Evolutionary conservation across 2,797 vertebrate genomes (phyloP).

Genomic region (Phrynocephalus forsythii): DNA sequence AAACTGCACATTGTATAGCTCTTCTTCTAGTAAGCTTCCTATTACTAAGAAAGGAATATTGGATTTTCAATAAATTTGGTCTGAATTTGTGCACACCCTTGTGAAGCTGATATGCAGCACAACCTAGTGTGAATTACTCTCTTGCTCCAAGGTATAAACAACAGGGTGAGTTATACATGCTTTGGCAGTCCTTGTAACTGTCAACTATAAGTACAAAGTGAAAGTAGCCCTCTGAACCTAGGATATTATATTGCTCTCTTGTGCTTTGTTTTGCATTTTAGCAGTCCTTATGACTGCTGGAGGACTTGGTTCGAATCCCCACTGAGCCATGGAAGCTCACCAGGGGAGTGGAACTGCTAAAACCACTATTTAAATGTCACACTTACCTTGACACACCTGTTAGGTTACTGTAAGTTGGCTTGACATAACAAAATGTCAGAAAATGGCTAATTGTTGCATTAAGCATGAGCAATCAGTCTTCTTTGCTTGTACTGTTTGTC

Average conservation of each 20-base stretch:
- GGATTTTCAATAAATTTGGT: constrained; percentile 17
- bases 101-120: not conserved
- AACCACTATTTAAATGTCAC: too few relatives aligned
- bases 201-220: not conserved
- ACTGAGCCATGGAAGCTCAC: too few relatives aligned
- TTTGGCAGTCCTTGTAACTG: not conserved
- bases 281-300: too few relatives aligned
- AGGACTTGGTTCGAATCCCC: too few relatives aligned
- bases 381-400: too few relatives aligned
- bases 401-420: too few relatives aligned
- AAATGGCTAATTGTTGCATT: not conserved
- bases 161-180: not conserved
- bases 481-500: not conserved
- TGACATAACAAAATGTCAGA: not conserved
- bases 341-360: too few relatives aligned
- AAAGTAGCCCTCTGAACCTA: not conserved
- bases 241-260: not conserved
- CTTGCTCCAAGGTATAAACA: not conserved
- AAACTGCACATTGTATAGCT: constrained; percentile 3
- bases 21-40: not conserved
- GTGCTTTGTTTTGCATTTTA: too few relatives aligned
- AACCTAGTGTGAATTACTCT: not conserved
- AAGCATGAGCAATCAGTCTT: not conserved
- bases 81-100: not conserved
- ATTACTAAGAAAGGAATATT: constrained; percentile 3